Conservation (phyloP, 2,113 vertebrate genomes). For the Geococcyx californianus region DNA sequence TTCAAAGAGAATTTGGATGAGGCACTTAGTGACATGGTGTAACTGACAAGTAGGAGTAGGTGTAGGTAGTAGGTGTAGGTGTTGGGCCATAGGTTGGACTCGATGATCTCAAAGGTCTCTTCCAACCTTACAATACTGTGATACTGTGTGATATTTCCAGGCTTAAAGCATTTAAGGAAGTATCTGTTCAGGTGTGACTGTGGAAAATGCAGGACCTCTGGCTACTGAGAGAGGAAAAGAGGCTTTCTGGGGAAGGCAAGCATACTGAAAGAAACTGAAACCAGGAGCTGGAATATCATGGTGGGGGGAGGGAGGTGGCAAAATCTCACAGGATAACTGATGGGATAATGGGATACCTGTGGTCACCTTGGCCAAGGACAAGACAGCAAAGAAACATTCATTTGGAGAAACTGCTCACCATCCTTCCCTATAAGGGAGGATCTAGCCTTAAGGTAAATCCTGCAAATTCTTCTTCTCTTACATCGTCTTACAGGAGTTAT, state of each 20-base stretch:
- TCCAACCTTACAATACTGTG: too few relatives aligned
- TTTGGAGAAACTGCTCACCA: not conserved
- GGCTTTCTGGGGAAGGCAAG: not conserved
- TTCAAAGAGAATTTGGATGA: too few relatives aligned
- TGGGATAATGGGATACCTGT: not conserved
- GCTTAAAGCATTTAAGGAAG: not conserved
- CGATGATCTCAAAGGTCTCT: too few relatives aligned
- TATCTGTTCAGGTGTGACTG: accelerated
- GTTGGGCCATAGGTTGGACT: too few relatives aligned
- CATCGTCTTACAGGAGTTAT: not conserved
- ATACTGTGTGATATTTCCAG: not conserved
- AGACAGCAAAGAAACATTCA: not conserved
- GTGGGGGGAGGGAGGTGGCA: not conserved
- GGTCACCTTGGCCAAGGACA: not conserved
- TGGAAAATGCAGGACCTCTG: not conserved
- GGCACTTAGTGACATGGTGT: too few relatives aligned
- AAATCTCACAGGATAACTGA: not conserved
- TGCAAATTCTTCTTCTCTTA: not conserved
- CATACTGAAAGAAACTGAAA: not conserved
- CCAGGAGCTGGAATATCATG: not conserved
- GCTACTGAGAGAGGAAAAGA: not conserved
- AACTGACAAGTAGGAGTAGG: too few relatives aligned
- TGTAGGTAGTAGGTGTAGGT: too few relatives aligned
- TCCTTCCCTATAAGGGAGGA: not conserved
- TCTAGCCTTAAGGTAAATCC: not conserved